A percentile compares a stretch with the other conserved stretches of the same genome.
phyloP scores from a whole-genome alignment of 1,140 invertebrate species.

The Leucophenga varia region DNA sequence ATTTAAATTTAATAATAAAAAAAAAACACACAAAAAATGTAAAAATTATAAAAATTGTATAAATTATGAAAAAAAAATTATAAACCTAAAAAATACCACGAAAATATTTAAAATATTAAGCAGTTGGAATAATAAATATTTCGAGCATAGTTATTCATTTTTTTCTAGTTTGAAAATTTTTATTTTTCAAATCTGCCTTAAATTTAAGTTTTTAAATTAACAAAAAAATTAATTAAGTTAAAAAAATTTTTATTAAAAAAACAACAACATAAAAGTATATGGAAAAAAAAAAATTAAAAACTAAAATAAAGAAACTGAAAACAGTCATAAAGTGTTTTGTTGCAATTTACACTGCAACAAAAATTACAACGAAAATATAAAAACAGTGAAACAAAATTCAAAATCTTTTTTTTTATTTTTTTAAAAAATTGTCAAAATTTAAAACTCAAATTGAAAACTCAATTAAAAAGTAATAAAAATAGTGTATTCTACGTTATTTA shows the following conservation, averaged over 20 bases:
- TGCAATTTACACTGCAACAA: no score
- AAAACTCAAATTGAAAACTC: slow-evolving; percentile 12
- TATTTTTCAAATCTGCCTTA: slow-evolving; percentile 69
- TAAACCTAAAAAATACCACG: slow-evolving; percentile 11
- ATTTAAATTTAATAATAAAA: slow-evolving; percentile 21
- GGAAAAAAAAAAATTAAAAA: slow-evolving; percentile 31
- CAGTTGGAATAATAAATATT: no score
- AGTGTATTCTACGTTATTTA: slow-evolving; percentile 26
- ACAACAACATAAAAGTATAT: slow-evolving; percentile 32
- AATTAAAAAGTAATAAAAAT: slow-evolving; percentile 8
- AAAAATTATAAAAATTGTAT: no score
- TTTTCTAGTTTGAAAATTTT: slow-evolving; percentile 2
- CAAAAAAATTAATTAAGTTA: slow-evolving; percentile 10
- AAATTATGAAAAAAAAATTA: neutral
- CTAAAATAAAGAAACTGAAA: slow-evolving; percentile 5
- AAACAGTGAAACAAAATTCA: no score
- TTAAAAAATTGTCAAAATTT: no score
- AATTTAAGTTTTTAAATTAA: slow-evolving; percentile 62
- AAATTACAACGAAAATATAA: no score
- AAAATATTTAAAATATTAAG: no score
- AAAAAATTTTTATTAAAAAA: no score
- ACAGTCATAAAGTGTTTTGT: no score
- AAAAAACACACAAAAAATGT: slow-evolving; percentile 3
- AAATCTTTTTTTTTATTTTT: no score
- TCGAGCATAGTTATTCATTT: slow-evolving; percentile 13